Base-by-base conservation (phyloP, 2,888 invertebrate species). In the Agrochola circellaris region DNA sequence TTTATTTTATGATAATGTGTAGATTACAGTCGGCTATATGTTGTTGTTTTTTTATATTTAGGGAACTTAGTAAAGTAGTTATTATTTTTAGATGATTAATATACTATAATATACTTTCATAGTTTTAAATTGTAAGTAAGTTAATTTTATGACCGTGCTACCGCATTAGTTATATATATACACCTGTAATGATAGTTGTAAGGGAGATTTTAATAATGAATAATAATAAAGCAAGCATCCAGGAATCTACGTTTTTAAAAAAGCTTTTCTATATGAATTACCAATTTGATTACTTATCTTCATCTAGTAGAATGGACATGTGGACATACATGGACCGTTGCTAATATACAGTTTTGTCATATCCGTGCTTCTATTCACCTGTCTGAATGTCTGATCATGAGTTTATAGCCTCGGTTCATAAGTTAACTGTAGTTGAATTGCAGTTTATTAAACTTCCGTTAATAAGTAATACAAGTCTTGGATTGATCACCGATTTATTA, bases 341-440 rank as follows among this genome's bases (percentile, higher is more conserved):
- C 30, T 48, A 60, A 54, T 60, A 23, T 61, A 34, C 45, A 60
- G 38, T 64, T 17, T 42, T 70, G 60, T 60, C 68, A 79, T 64
- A 67, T 83, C 73, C 66, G 54, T 81, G 67, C 67, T 58, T 64
- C 66, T 66, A 81, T 81, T 77, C 69, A 81, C 1, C 30, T 78
- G 77, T 62, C 75, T 42, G 51, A 0, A 26, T 34, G 45, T 71
- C 60, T 68, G 58, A 34, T 56, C 54, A 74, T 65, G 45, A 38
- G 54, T 56, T 69, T 65, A 81, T 42, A 75, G 69, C 76, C 38
- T 62, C 54, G 17, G 65, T 56, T 54, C 20, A 42, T 72, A 64
- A 67, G 26, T 67, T 62, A 68, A 80, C 62, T 64, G 61, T 56
- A 62, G n/a, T 60, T 51, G 23, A 54, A 42, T 26, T 23, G 68